phyloP scores from a whole-genome alignment of 2,888 invertebrate species.

The Cyrtodaria siliqua region DNA sequence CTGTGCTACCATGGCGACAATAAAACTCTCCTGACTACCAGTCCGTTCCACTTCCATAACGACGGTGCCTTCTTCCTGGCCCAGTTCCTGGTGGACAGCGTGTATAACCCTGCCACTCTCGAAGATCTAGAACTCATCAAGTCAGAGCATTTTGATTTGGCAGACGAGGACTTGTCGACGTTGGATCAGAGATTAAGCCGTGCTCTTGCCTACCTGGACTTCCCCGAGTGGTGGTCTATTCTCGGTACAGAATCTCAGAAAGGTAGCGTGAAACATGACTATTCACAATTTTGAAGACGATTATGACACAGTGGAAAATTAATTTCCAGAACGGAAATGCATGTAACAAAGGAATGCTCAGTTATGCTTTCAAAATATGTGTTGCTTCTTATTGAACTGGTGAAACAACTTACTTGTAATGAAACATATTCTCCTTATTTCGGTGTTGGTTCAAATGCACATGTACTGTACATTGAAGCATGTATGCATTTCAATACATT shows the following conservation, averaged over 20 bases:
- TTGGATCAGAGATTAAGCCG: conserved; percentile 76
- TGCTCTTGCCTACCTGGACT: conserved; percentile 70
- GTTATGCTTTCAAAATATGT: no score
- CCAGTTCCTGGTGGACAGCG: conserved; percentile 77
- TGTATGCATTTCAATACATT: no score
- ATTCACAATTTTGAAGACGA: no score
- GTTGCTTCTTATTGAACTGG: no score
- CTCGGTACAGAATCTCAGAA: conserved; percentile 68
- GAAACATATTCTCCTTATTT: no score
- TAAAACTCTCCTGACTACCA: conserved; percentile 53
- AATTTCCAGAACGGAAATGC: no score
- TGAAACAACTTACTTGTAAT: no score
- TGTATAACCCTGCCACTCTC: conserved; percentile 72
- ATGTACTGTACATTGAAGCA: no score
- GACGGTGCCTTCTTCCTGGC: conserved; percentile 78
- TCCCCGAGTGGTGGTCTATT: conserved; percentile 78
- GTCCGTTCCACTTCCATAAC: conserved; percentile 70
- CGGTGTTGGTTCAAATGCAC: no score
- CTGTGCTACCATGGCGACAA: conserved; percentile 63
- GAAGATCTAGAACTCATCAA: conserved; percentile 79
- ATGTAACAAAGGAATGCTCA: no score
- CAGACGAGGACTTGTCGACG: conserved; percentile 78
- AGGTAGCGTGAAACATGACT: no score
- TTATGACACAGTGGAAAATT: no score
- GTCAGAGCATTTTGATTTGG: conserved; percentile 79